A percentile compares a stretch with the other conserved stretches of the same genome.
Evolutionary conservation across 2,888 invertebrate species (phyloP).

Genomic region (Petrolisthes manimaculis): DNA sequence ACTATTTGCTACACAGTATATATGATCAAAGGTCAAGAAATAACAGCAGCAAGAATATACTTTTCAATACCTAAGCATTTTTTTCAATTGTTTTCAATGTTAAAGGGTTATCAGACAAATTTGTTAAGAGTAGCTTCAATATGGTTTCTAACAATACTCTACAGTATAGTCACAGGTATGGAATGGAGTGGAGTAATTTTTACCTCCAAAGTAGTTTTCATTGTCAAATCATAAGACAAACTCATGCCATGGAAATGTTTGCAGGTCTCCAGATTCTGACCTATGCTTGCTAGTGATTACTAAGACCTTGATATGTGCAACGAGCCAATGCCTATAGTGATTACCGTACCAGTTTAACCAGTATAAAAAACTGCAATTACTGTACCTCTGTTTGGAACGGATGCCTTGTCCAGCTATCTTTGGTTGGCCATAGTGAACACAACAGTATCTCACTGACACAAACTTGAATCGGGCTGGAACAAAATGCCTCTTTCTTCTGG

Average conservation of each 20-base stretch:
- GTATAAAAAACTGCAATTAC: background rate
- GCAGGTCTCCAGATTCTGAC: background rate
- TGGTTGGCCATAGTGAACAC: constrained; percentile 56
- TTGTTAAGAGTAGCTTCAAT: too few relatives aligned
- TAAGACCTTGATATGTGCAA: background rate
- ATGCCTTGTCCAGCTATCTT: constrained; percentile 51
- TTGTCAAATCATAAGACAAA: background rate
- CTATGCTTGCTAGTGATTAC: background rate
- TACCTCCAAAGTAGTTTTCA: too few relatives aligned
- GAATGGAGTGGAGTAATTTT: too few relatives aligned
- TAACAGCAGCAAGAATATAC: too few relatives aligned
- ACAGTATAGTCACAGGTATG: too few relatives aligned
- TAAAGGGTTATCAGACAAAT: too few relatives aligned
- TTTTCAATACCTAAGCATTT: too few relatives aligned
- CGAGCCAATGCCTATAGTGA: background rate
- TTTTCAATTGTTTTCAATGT: too few relatives aligned
- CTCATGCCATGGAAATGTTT: background rate
- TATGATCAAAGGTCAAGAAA: too few relatives aligned
- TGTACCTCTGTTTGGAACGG: constrained; percentile 48
- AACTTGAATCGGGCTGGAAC: constrained; percentile 49
- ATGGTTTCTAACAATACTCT: too few relatives aligned
- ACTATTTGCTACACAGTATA: too few relatives aligned
- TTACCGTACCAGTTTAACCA: background rate
- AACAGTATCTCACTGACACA: constrained; percentile 51
- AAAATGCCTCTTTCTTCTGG: constrained; percentile 43